Evolutionary conservation across 2,888 invertebrate genomes (phyloP).

Genomic region (Malacosoma neustria): DNA sequence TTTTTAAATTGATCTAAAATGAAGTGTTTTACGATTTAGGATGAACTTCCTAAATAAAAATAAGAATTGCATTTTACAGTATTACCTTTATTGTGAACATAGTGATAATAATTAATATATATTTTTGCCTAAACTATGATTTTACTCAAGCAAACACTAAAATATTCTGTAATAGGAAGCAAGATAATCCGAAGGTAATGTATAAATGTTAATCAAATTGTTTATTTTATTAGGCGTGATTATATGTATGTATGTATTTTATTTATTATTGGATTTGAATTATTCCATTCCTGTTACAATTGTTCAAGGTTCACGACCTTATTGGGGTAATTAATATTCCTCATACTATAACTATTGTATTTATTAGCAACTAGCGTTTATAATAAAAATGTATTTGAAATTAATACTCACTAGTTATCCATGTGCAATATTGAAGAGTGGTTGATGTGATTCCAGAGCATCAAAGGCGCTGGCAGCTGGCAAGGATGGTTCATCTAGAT

Average conservation of each 20-base stretch:
- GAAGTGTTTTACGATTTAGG: conserved; percentile 22
- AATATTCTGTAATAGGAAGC: conserved; percentile 52
- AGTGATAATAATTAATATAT: conserved; percentile 28
- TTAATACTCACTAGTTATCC: background rate
- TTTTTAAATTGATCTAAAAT: conserved; percentile 31
- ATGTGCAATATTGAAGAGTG: background rate
- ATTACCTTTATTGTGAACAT: conserved; percentile 28
- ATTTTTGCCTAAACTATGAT: conserved; percentile 62
- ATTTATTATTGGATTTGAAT: conserved; percentile 8
- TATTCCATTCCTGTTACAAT: conserved; percentile 17
- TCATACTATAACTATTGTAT: conserved; percentile 15
- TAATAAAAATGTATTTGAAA: background rate
- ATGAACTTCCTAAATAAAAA: conserved; percentile 31
- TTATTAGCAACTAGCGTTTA: conserved; percentile 4
- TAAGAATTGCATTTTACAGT: conserved; percentile 25
- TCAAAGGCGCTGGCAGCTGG: conserved; percentile 25
- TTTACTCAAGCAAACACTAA: conserved; percentile 57
- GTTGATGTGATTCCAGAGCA: conserved; percentile 35
- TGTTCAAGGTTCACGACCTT: conserved; percentile 50
- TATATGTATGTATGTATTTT: no score
- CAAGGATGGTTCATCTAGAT: conserved; percentile 65
- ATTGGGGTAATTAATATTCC: conserved; percentile 31
- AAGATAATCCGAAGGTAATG: conserved; percentile 52
- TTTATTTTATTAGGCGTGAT: conserved; percentile 11
- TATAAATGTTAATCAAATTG: conserved; percentile 3